These are phyloP conservation scores for Amiota mariae DNA, from an alignment of 2,888 invertebrate genomes.

Conservation along the genomic window DNA sequence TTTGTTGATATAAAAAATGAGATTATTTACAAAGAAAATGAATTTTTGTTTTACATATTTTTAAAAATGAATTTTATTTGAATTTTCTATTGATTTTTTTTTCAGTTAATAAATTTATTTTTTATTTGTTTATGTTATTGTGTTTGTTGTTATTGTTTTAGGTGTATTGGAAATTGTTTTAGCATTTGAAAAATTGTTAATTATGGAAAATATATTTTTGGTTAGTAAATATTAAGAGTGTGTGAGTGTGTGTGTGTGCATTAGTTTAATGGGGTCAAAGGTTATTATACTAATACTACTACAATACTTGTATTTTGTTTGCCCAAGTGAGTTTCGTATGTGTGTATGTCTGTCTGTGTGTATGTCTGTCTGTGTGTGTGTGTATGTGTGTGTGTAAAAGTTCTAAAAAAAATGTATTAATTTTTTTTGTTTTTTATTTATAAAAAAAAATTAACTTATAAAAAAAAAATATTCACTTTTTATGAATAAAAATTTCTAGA, in stretches of 20 bases:
- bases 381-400: no score
- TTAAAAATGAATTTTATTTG: conserved; percentile 32
- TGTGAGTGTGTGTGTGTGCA: conserved; percentile 42
- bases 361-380: conserved; percentile 32
- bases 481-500: no score
- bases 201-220: conserved; percentile 41
- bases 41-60: conserved; percentile 40
- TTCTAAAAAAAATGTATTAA: conserved; percentile 16
- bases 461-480: no score
- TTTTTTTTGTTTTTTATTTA: conserved; percentile 37
- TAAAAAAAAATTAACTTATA: not conserved
- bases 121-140: conserved; percentile 14
- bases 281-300: no score
- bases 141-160: conserved; percentile 10
- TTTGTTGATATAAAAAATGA: conserved; percentile 28
- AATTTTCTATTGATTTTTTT: conserved; percentile 7
- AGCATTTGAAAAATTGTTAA: conserved; percentile 26
- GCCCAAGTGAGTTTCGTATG: no score
- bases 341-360: conserved; percentile 34
- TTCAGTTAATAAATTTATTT: not conserved
- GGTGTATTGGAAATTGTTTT: conserved; percentile 22
- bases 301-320: no score
- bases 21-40: conserved; percentile 41
- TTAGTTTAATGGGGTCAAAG: no score
- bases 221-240: conserved; percentile 48